Evolutionary conservation across 2,797 vertebrate genomes (phyloP).

Genomic region (Macrochelys suwanniensis): DNA sequence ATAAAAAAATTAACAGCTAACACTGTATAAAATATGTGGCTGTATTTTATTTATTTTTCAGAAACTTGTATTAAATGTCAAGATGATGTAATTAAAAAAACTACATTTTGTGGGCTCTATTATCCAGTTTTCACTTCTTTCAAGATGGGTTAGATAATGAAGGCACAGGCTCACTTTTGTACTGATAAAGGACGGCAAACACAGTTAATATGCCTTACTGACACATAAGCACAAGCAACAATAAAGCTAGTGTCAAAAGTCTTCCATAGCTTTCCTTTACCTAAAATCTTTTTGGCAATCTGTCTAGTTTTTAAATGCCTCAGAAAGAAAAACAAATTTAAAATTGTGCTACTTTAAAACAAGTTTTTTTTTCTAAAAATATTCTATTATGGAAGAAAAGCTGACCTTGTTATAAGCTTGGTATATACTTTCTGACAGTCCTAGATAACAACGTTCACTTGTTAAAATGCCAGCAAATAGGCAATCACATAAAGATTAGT

Average conservation of each 20-base stretch:
- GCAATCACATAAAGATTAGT: constrained; percentile 52
- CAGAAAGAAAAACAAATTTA: constrained; percentile 70
- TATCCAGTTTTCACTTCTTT: constrained; percentile 64
- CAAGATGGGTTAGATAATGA: constrained; percentile 72
- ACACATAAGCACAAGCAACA: constrained; percentile 62
- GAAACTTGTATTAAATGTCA: constrained; percentile 55
- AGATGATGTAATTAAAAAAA: constrained; percentile 54
- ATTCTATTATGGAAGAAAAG: constrained; percentile 47
- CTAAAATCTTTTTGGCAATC: constrained; percentile 72
- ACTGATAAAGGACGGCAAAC: constrained; percentile 68
- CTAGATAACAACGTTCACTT: constrained; percentile 52
- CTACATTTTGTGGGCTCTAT: constrained; percentile 59
- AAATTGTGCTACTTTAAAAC: constrained; percentile 56
- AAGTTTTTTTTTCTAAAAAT: constrained; percentile 42
- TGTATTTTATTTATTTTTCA: constrained; percentile 60
- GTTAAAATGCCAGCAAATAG: constrained; percentile 77
- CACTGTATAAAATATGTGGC: constrained; percentile 55
- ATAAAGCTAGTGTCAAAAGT: constrained; percentile 62
- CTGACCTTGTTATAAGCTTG: constrained; percentile 35
- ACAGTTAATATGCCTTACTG: constrained; percentile 64
- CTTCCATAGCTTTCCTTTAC: constrained; percentile 39
- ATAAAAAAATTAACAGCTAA: constrained; percentile 42
- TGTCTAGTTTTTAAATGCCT: constrained; percentile 62
- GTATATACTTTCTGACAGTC: constrained; percentile 73
- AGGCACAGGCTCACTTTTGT: constrained; percentile 78